Evolutionary conservation across 2,888 invertebrate genomes (phyloP).

Genomic region (Deilephila elpenor): DNA sequence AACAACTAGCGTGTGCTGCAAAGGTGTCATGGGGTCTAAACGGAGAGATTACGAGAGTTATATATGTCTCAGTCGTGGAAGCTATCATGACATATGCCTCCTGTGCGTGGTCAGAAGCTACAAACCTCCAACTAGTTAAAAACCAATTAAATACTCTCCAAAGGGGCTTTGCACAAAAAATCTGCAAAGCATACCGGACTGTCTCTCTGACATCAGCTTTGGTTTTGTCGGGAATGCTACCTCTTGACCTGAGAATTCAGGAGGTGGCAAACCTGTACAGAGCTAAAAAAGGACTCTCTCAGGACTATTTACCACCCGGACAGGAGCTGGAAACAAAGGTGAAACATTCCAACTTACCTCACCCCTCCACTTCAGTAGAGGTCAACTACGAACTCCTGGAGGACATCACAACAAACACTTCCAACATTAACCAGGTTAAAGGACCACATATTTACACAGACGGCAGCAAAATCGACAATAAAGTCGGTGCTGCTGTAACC

Average conservation of each 20-base stretch:
- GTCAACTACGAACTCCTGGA: too few species aligned
- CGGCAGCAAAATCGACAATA: too few species aligned
- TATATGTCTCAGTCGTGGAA: slow-evolving; percentile 15
- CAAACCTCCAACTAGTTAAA: slow-evolving; percentile 32
- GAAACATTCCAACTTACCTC: not conserved
- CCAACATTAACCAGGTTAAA: too few species aligned
- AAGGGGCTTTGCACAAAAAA: slow-evolving; percentile 24
- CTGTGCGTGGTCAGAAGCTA: slow-evolving; percentile 31
- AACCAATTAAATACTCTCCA: not conserved
- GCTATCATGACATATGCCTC: slow-evolving; percentile 38
- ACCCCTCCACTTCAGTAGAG: too few species aligned
- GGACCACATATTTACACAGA: too few species aligned
- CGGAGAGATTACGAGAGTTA: too few species aligned
- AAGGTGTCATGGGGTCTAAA: too few species aligned
- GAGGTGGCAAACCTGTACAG: slow-evolving; percentile 35
- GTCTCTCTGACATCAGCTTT: slow-evolving; percentile 38
- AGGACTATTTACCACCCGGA: slow-evolving; percentile 12
- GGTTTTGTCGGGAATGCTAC: slow-evolving; percentile 37
- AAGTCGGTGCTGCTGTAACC: too few species aligned
- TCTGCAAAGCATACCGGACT: slow-evolving; percentile 33
- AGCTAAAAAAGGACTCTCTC: slow-evolving; percentile 15
- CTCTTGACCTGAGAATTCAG: slow-evolving; percentile 38
- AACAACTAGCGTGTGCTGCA: too few species aligned
- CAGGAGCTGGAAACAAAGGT: not conserved
- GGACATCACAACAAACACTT: too few species aligned